These are phyloP conservation scores for Chrysopa pallens DNA, from an alignment of 1,140 invertebrate species.

Conservation along the genomic window DNA sequence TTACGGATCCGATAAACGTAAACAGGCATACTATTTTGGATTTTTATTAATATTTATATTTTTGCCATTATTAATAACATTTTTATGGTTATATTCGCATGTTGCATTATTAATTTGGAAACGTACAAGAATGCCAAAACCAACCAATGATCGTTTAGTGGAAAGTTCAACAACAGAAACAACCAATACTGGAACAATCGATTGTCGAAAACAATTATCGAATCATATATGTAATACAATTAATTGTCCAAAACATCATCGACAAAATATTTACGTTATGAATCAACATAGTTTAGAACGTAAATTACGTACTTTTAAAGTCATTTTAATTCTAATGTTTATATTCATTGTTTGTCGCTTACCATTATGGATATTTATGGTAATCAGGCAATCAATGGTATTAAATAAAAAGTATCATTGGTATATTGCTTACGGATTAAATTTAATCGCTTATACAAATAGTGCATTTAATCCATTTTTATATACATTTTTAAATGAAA, in stretches of 20 bases:
- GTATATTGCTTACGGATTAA: constrained; percentile 26
- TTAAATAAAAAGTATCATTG: constrained; percentile 18
- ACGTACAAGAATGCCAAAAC: constrained; percentile 15
- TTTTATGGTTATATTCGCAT: constrained; percentile 29
- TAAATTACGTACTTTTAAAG: constrained; percentile 30
- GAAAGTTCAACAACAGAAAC: constrained; percentile 6
- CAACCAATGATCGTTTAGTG: constrained; percentile 7
- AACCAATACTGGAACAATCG: neutral
- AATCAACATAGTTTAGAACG: constrained; percentile 15
- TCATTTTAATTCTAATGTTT: constrained; percentile 30
- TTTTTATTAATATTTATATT: constrained; percentile 30
- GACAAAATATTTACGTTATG: too few relatives aligned
- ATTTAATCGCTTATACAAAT: constrained; percentile 26
- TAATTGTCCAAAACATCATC: constrained; percentile 5
- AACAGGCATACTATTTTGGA: constrained; percentile 17
- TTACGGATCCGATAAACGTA: too few relatives aligned
- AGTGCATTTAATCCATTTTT: constrained; percentile 33
- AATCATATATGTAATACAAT: constrained; percentile 1
- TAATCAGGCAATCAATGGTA: constrained; percentile 21
- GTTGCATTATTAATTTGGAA: constrained; percentile 30
- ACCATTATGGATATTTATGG: constrained; percentile 29
- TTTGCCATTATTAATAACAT: constrained; percentile 26
- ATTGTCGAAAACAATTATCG: constrained; percentile 4
- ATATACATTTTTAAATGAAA: constrained; percentile 32
- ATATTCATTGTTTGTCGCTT: constrained; percentile 28